Evolutionary conservation across 2,888 invertebrate species (phyloP).

Genomic region (Diarsia mendica): DNA sequence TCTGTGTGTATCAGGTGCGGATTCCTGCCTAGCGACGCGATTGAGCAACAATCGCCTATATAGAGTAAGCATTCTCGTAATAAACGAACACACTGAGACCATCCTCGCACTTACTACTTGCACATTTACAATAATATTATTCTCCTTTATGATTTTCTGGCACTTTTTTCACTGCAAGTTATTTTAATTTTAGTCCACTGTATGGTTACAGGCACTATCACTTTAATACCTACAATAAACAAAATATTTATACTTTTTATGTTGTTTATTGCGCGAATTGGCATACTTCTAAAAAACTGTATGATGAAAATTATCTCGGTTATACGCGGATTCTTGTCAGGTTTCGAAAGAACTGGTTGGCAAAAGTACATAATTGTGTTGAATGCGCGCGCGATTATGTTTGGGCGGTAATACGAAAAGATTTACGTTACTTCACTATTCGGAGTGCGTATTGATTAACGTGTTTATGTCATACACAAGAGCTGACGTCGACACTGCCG

Average conservation of each 20-base stretch:
- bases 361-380: constrained; percentile 38
- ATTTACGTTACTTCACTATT: constrained; percentile 23
- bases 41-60: constrained; percentile 89
- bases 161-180: constrained; percentile 62
- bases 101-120: constrained; percentile 69
- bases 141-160: constrained; percentile 52
- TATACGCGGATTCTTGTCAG: constrained; percentile 25
- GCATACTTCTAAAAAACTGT: constrained; percentile 35
- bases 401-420: constrained; percentile 6
- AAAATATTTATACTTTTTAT: constrained; percentile 20
- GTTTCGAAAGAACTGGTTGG: constrained; percentile 31
- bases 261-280: constrained; percentile 45
- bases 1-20: constrained; percentile 88
- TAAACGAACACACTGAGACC: constrained; percentile 67
- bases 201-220: constrained; percentile 44
- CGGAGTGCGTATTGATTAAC: constrained; percentile 18
- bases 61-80: constrained; percentile 86
- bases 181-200: constrained; percentile 46
- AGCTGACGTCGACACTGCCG: constrained; percentile 36
- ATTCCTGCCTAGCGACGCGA: constrained; percentile 89
- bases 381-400: constrained; percentile 54
- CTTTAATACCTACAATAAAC: constrained; percentile 15
- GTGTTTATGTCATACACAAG: constrained; percentile 41
- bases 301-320: constrained; percentile 35
- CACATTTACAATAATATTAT: constrained; percentile 53